Percentiles rank a stretch among this genome's conserved stretches.
phyloP scores from a whole-genome alignment of 2,888 invertebrate genomes.

The Physocephala rufipes region DNA sequence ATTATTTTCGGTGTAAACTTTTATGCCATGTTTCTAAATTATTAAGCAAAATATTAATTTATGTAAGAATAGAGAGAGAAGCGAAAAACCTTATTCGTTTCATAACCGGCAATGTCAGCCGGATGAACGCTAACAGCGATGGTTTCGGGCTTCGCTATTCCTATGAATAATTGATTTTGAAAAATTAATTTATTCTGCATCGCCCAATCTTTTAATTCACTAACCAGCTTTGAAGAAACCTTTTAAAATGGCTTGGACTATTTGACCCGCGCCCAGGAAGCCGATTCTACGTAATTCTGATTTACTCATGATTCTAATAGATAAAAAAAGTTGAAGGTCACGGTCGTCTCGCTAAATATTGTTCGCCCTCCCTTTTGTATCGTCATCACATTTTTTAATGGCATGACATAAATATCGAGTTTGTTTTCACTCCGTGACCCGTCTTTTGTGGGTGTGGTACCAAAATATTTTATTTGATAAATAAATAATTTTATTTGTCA shows the following conservation, averaged over 20 bases:
- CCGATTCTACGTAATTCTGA: slow-evolving; percentile 71
- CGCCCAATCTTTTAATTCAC: background rate
- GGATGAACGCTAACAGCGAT: slow-evolving; percentile 90
- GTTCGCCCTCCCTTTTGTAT: background rate
- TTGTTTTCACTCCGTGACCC: too few species aligned
- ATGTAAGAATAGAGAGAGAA: background rate
- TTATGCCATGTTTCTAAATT: slow-evolving; percentile 78
- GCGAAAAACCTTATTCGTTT: slow-evolving; percentile 78
- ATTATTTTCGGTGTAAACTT: slow-evolving; percentile 78
- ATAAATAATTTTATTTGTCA: too few species aligned
- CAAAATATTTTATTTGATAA: too few species aligned
- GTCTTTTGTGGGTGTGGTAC: too few species aligned
- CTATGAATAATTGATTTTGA: slow-evolving; percentile 67
- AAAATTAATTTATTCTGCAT: background rate
- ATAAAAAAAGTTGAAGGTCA: background rate
- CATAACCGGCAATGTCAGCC: slow-evolving; percentile 74
- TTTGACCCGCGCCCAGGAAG: slow-evolving; percentile 90
- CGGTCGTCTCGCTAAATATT: background rate
- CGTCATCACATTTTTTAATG: background rate
- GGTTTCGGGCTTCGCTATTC: slow-evolving; percentile 81
- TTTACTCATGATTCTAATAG: slow-evolving; percentile 48
- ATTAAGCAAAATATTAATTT: background rate
- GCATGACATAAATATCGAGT: background rate
- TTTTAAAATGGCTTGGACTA: slow-evolving; percentile 91
- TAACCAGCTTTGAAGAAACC: slow-evolving; percentile 88